These are phyloP conservation scores for Drosophila oshimai DNA, from an alignment of 1,140 invertebrate genomes.

Conservation along the genomic window DNA sequence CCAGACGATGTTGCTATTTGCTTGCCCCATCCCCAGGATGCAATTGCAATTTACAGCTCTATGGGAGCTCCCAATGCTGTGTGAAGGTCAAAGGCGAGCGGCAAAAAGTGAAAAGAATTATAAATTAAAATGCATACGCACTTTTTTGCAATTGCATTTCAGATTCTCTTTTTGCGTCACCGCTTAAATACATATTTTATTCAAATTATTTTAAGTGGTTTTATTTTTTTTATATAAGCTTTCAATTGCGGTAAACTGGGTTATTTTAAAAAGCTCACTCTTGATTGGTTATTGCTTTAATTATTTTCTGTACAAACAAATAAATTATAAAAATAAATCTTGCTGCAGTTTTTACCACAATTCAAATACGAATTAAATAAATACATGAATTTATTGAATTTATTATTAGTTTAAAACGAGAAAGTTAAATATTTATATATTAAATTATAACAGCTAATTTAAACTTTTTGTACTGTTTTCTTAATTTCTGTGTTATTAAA, in stretches of 20 bases:
- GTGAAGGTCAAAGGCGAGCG: constrained; percentile 10
- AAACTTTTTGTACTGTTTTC: too few species aligned
- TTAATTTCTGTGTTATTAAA: too few species aligned
- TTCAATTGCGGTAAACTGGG: neutral
- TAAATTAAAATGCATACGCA: constrained; percentile 9
- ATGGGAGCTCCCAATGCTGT: constrained; percentile 8
- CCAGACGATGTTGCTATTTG: constrained; percentile 19
- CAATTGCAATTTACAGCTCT: constrained; percentile 24
- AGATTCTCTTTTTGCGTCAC: neutral
- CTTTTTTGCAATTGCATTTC: neutral
- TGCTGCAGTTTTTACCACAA: neutral
- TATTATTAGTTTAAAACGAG: too few species aligned
- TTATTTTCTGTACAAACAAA: neutral
- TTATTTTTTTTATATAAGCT: neutral
- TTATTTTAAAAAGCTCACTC: neutral
- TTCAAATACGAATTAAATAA: too few species aligned
- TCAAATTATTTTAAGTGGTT: neutral
- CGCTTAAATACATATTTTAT: constrained; percentile 1
- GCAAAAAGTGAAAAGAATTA: constrained; percentile 22
- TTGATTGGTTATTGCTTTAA: neutral
- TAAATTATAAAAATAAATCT: neutral
- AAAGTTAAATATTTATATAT: too few species aligned
- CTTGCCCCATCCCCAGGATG: neutral
- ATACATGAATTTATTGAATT: too few species aligned
- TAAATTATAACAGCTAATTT: too few species aligned